Base-by-base conservation (phyloP, 2,113 vertebrate genomes). In the Mirounga angustirostris region DNA sequence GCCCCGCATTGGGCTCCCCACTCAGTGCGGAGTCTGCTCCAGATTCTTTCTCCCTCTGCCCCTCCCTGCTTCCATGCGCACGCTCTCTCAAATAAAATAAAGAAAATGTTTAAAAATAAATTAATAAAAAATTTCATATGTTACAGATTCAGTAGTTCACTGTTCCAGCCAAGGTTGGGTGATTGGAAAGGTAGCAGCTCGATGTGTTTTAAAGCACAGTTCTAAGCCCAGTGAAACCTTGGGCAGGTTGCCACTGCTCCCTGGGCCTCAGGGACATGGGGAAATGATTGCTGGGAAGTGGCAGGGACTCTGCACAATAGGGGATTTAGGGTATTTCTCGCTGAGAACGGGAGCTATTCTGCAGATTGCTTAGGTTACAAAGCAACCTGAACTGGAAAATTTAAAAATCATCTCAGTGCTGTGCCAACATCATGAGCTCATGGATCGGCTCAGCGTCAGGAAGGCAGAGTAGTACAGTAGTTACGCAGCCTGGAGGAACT, bases 401-500 rank as follows among this genome's bases (percentile, higher is more conserved):
- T 33, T 16, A 19, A 73, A 65, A 46, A 21, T 33, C 19, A 0
- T 26, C 9, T 4, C 4, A 54, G 24, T 86, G 43, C 89, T 43
- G 26, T 58, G 76, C 56, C 8, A n/a, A 5, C 21, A 6, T 4
- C 36, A 15, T 40, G 36, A 28, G 59, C 33, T 12, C 30, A 13
- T 1, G 30, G 58, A 1, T 56, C 9, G 9, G 11, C 7, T 19
- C 12, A 6, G 81, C 43, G 54, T 71, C 36, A 61, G 80, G 78
- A 36, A 50, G 71, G 16, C 59, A 19, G 1, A 19, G 1, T 0
- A 46, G 40, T 4, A 0, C 0, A 9, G 26, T 10, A 0, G 28
- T 40, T 13, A 24, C 19, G 33, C 19, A 21, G 18, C 10, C 0
- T 4, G 0, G 1, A 6, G 82, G 52, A 16, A 22, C 30, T 4